These are phyloP conservation scores for Agrotis exclamationis DNA, from an alignment of 2,888 invertebrate genomes.

Conservation along the genomic window DNA sequence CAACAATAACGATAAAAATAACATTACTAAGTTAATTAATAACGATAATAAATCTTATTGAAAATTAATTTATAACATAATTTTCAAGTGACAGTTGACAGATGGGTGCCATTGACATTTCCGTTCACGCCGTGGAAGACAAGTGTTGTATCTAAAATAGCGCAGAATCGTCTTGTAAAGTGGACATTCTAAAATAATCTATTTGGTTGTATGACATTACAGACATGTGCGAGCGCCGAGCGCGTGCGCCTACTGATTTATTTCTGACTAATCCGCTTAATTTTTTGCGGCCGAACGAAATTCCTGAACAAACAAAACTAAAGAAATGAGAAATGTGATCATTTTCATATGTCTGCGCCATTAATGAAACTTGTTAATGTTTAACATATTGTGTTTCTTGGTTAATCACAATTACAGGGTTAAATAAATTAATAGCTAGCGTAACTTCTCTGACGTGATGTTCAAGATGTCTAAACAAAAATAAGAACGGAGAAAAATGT, in stretches of 20 bases:
- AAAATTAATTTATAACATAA: too few species aligned
- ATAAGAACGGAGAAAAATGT: too few species aligned
- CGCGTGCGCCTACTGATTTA: constrained; percentile 60
- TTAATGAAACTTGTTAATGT: constrained; percentile 20
- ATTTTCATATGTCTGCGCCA: constrained; percentile 36
- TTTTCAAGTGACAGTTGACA: too few species aligned
- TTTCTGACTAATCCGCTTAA: constrained; percentile 59
- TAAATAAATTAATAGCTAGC: too few species aligned
- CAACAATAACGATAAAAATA: too few species aligned
- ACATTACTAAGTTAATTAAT: too few species aligned
- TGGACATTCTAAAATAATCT: constrained; percentile 45
- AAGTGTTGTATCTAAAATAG: not conserved
- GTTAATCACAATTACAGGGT: constrained; percentile 21
- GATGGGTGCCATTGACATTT: too few species aligned
- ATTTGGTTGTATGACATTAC: constrained; percentile 26
- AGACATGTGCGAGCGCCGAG: constrained; percentile 36
- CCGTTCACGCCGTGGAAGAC: too few species aligned
- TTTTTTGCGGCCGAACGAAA: constrained; percentile 49
- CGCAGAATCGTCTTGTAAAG: constrained; percentile 1
- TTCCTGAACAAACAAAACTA: constrained; percentile 44
- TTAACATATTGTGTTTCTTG: constrained; percentile 21
- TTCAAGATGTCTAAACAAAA: too few species aligned
- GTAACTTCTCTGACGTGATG: too few species aligned
- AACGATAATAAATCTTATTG: too few species aligned
- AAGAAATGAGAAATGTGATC: constrained; percentile 27